Conservation (phyloP, 92 coral and sea anemone genomes). For the Phymanthus crucifer region DNA sequence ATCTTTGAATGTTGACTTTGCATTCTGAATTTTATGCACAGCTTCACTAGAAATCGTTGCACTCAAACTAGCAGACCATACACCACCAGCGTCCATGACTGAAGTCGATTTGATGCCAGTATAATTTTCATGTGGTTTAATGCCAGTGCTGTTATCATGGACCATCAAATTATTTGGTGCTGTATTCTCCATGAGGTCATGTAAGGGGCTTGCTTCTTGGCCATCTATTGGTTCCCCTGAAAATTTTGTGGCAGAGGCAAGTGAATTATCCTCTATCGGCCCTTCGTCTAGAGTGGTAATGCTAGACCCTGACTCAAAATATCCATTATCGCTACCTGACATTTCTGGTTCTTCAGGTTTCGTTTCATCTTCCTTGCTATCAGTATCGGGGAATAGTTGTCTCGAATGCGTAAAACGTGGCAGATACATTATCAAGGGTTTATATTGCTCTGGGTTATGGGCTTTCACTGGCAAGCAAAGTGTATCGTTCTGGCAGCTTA, state of each 20-base stretch:
- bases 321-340: constrained; percentile 7
- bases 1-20: background rate
- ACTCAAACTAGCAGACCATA: background rate
- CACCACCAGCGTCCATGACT: background rate
- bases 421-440: constrained; percentile 59
- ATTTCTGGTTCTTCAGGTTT: background rate
- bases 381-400: background rate
- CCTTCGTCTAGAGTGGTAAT: background rate
- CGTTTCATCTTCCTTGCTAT: background rate
- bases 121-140: background rate
- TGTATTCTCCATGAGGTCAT: background rate
- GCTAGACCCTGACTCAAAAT: background rate
- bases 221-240: background rate
- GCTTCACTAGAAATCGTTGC: background rate
- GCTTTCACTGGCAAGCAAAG: constrained; percentile 59
- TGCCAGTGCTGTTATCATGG: background rate
- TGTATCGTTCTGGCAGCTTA: constrained; percentile 40
- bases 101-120: background rate
- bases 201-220: background rate
- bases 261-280: background rate
- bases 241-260: background rate
- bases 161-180: background rate
- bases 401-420: constrained; percentile 4
- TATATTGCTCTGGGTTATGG: constrained; percentile 40
- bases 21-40: background rate